Base-by-base conservation (phyloP, 2,888 invertebrate species). In the Timema podura region DNA sequence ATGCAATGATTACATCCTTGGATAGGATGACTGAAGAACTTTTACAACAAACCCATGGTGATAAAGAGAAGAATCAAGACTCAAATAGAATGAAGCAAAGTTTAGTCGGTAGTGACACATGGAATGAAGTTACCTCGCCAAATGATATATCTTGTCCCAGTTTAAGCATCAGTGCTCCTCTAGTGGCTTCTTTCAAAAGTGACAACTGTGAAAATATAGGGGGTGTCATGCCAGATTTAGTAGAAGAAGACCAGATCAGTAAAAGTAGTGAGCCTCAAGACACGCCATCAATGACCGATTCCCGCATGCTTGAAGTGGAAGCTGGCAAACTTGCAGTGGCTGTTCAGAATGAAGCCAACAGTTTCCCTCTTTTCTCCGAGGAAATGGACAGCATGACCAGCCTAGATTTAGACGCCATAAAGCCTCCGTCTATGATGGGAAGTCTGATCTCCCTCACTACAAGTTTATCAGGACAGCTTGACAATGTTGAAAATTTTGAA, bases 141-240 rank as follows among this genome's bases (percentile, higher is more conserved):
- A 91, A 91, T 79, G 91, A 92, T 78, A 84, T 91, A 48, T 91
- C 92, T 0, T 92, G 92, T 79, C 93, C 93, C 0, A 92, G 91
- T 67, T 87, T 93, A 69, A 92, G 92, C 75, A 87, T 90, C 48
- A 90, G 91, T 49, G 88, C 88, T 0, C 92, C 91, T 0, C 83
- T 90, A 76, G 85, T 89, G 3, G 85, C 87, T 0, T 91, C 92
- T 0, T 86, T 91, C 71, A 86, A 85, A 69, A 88, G 88, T 75
- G 88, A 90, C 75, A 80, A 81, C 5, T 82, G 80, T 2, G 83
- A 84, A 69, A 59, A 49, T 15, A 30, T 66, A 30, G 44, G 48
- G 13, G 44, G 2, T 45, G 46, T 15, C 30, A 8, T 69, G 13
- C 64, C 69, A 46, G 57, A 73, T 78, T 49, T 75, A 79, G 74